Evolutionary conservation across 2,797 vertebrate species (phyloP), one percentile per base, ranked within the genome.

Genomic region (Anabacerthia variegaticeps): DNA sequence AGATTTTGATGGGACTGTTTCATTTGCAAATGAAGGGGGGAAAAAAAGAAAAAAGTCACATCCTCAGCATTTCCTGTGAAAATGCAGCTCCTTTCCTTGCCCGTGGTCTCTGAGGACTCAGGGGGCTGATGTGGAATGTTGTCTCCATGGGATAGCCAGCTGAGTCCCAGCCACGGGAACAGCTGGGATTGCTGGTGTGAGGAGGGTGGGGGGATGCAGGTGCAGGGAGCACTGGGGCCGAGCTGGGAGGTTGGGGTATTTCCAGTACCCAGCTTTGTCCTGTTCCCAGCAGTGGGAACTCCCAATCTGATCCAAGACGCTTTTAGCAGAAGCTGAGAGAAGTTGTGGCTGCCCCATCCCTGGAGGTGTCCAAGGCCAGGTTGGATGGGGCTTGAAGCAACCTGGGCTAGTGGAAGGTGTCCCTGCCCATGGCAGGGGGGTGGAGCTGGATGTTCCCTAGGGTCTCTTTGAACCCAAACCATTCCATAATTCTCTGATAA

Each of bases 91-190:
- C 41, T 37, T 52, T 23, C 23, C 58, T 68, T 28, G 7, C 12
- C 28, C 0, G 0, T 4, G 24, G 52, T 22, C 23, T 82, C 68
- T 37, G 65, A 72, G 62, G 56, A 44, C 0, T 0, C 34, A 2
- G 13, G 27, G 61, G 27, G 22, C 72, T 46, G 44, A 19, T 0
- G 1, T 6, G 37, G 32, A 20, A 12, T 63, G 71, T 30, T n/a
- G 58, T 20, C 32, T 74, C 78, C 67, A 3, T 37, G 48, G 62
- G 43, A 55, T 30, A 61, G 44, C 11, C 49, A 54, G 48, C 44
- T 78, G 52, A 19, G 26, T 62, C 14, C 61, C 8, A 18, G 63
- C 55, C 55, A 5, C 0, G 34, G 68, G 9, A 43, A 41, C 52
- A 73, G 54, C 28, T n/a, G 58, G 44, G 26, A 36, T 6, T 51